A percentile compares a stretch with the other conserved stretches of the same genome.
These are phyloP conservation scores for Elanoides forficatus DNA, from an alignment of 2,113 vertebrate genomes.

Conservation along the genomic window DNA sequence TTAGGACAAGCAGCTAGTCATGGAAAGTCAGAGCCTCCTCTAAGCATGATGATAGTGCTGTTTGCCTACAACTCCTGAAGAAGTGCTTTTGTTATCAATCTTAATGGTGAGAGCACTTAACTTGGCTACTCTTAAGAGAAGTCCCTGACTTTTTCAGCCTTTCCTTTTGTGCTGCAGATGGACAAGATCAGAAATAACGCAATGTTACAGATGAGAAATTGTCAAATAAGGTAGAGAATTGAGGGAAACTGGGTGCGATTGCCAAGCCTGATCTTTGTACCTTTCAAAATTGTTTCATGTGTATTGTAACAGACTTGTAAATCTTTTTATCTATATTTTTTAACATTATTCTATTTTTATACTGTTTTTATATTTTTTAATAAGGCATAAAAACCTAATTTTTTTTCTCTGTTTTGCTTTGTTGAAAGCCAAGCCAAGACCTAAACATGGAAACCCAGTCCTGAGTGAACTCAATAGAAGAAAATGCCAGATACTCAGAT, in stretches of 20 bases:
- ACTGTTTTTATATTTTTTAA: neutral
- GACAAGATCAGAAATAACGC: neutral
- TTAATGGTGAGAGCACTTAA: neutral
- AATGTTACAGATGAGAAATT: neutral
- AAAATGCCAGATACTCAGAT: slow-evolving; percentile 24
- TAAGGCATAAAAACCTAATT: neutral
- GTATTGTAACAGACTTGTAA: neutral
- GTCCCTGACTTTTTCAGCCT: neutral
- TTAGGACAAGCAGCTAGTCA: neutral
- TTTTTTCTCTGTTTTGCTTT: neutral
- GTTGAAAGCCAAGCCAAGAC: neutral
- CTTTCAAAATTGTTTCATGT: neutral
- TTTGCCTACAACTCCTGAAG: neutral
- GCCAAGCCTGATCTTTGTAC: neutral
- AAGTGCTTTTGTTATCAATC: neutral
- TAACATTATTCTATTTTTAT: neutral
- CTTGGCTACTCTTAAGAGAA: neutral
- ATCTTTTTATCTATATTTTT: neutral
- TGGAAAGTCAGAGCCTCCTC: neutral
- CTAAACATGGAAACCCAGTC: slow-evolving; percentile 51
- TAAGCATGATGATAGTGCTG: neutral
- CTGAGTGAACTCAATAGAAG: slow-evolving; percentile 36
- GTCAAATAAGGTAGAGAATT: neutral
- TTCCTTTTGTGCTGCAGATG: neutral
- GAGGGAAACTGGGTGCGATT: neutral